These are phyloP conservation scores for Dipus sagitta DNA, from an alignment of 2,797 vertebrate genomes.

Conservation along the genomic window DNA sequence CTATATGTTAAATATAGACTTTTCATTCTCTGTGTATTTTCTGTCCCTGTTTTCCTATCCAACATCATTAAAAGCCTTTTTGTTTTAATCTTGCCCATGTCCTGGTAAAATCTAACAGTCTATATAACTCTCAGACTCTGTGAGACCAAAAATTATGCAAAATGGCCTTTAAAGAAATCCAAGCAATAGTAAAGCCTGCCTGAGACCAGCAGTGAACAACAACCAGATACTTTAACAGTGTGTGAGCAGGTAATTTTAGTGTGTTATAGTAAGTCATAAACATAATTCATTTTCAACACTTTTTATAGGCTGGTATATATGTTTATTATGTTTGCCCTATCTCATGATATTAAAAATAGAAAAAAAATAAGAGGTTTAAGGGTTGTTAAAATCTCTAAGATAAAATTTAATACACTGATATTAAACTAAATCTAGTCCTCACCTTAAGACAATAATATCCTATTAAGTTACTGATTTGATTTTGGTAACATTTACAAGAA, in stretches of 20 bases:
- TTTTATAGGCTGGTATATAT: background rate
- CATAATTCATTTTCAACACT: background rate
- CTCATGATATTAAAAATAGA: background rate
- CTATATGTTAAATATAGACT: background rate
- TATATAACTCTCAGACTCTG: background rate
- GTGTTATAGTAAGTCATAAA: background rate
- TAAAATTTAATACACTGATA: background rate
- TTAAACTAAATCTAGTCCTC: background rate
- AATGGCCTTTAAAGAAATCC: background rate
- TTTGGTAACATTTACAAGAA: background rate
- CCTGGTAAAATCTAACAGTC: background rate
- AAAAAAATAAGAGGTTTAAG: background rate
- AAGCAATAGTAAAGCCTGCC: background rate
- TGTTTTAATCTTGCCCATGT: background rate
- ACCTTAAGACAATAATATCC: background rate
- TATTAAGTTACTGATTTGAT: background rate
- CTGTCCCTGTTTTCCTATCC: background rate
- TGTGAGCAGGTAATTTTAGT: background rate
- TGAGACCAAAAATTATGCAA: background rate
- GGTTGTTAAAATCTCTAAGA: background rate
- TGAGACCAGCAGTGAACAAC: background rate
- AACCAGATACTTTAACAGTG: background rate
- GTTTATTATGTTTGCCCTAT: background rate
- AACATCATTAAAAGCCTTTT: background rate
- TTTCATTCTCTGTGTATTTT: background rate